phyloP scores from a whole-genome alignment of 2,888 invertebrate species.

The Zootermopsis nevadensis region DNA sequence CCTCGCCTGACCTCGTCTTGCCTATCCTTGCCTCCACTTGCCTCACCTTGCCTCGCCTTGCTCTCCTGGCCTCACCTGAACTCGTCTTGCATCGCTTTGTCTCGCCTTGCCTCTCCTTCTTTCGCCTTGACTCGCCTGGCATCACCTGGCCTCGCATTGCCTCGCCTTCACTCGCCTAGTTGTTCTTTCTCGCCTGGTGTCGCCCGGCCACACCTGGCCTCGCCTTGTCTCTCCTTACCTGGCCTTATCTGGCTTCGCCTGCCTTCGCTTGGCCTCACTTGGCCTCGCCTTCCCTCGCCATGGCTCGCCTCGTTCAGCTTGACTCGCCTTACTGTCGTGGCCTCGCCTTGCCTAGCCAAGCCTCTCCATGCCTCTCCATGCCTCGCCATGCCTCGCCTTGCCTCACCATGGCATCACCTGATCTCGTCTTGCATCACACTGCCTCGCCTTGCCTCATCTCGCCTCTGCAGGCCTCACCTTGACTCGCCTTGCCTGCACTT shows the following conservation, averaged over 20 bases:
- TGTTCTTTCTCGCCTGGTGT: neutral
- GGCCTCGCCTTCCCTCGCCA: no score
- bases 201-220: neutral
- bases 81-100: no score
- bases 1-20: neutral
- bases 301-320: neutral
- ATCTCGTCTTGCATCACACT: neutral
- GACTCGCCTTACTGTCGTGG: neutral
- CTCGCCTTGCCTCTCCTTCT: neutral
- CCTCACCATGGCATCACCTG: neutral
- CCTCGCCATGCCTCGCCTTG: neutral
- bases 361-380: neutral
- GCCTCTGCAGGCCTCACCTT: no score
- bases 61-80: no score
- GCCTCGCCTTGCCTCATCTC: neutral
- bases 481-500: no score
- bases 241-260: no score
- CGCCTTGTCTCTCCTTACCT: no score
- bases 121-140: neutral
- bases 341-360: neutral
- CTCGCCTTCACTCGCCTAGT: neutral
- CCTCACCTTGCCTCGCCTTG: no score
- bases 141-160: neutral
- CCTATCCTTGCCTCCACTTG: no score
- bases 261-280: no score